phyloP scores from a whole-genome alignment of 2,888 invertebrate genomes.

The Eupithecia dodoneata region DNA sequence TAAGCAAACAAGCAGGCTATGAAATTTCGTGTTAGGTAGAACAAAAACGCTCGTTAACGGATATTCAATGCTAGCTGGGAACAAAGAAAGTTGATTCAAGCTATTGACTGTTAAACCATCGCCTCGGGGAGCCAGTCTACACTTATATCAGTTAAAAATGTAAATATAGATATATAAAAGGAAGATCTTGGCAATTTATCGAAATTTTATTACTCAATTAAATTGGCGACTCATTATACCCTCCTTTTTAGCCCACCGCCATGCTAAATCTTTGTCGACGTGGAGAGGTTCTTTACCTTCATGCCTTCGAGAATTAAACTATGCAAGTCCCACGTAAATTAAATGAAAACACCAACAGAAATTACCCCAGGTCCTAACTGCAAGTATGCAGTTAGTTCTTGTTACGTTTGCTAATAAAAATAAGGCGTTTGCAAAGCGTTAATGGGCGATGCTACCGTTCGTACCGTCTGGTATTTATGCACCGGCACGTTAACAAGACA shows the following conservation, averaged over 20 bases:
- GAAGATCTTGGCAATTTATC: neutral
- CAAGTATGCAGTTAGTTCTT: constrained; percentile 54
- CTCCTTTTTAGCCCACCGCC: neutral
- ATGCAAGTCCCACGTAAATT: neutral
- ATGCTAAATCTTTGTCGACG: neutral
- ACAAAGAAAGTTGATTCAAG: constrained; percentile 63
- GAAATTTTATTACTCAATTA: neutral
- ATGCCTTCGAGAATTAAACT: neutral
- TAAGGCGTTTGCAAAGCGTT: constrained; percentile 56
- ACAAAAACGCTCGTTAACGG: constrained; percentile 62
- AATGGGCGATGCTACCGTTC: constrained; percentile 60
- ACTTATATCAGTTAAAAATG: neutral
- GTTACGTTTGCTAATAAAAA: constrained; percentile 58
- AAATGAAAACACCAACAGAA: constrained; percentile 26
- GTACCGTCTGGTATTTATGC: constrained; percentile 61
- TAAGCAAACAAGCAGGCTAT: constrained; percentile 52
- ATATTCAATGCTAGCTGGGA: constrained; percentile 57
- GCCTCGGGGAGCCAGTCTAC: constrained; percentile 17
- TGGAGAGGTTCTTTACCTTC: neutral
- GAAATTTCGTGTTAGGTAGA: constrained; percentile 38
- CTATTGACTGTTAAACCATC: constrained; percentile 53
- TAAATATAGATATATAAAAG: too few relatives aligned
- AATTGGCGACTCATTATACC: neutral
- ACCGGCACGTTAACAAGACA: constrained; percentile 67
- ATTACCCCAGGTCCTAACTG: constrained; percentile 44